phyloP scores from a whole-genome alignment of 2,888 invertebrate genomes.

The Omphaloscelis lunosa region DNA sequence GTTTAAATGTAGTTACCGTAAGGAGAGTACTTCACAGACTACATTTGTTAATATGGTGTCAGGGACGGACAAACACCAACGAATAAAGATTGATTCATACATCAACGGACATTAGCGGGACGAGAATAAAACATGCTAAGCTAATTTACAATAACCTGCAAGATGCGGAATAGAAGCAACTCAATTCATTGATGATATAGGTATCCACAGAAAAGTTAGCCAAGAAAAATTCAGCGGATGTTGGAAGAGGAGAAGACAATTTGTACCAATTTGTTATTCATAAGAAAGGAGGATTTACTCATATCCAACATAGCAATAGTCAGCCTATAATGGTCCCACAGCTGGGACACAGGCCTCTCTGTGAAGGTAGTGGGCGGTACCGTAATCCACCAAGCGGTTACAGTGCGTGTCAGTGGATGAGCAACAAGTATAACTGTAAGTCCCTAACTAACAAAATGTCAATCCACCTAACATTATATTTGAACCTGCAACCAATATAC shows the following conservation, averaged over 20 bases:
- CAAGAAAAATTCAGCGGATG: neutral
- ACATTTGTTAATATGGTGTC: slow-evolving; percentile 64
- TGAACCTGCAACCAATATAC: neutral
- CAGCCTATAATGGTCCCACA: too few species aligned
- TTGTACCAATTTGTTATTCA: neutral
- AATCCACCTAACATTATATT: neutral
- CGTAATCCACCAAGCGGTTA: too few species aligned
- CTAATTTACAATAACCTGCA: slow-evolving; percentile 47
- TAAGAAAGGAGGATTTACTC: neutral
- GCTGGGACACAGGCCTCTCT: too few species aligned
- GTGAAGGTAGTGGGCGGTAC: neutral
- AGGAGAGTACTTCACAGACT: slow-evolving; percentile 29
- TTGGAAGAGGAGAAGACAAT: neutral
- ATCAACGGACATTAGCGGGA: slow-evolving; percentile 50
- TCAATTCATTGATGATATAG: slow-evolving; percentile 1
- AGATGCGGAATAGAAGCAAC: slow-evolving; percentile 18
- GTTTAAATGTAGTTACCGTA: slow-evolving; percentile 47
- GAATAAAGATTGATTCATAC: slow-evolving; percentile 63
- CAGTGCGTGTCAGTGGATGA: neutral
- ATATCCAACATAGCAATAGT: too few species aligned
- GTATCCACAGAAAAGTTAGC: neutral
- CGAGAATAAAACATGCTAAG: slow-evolving; percentile 45
- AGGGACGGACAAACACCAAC: slow-evolving; percentile 62
- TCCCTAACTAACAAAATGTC: too few species aligned
- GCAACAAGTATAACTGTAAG: neutral